These are phyloP conservation scores for Vesta saturnalis DNA, from an alignment of 2,888 invertebrate genomes.

Conservation along the genomic window DNA sequence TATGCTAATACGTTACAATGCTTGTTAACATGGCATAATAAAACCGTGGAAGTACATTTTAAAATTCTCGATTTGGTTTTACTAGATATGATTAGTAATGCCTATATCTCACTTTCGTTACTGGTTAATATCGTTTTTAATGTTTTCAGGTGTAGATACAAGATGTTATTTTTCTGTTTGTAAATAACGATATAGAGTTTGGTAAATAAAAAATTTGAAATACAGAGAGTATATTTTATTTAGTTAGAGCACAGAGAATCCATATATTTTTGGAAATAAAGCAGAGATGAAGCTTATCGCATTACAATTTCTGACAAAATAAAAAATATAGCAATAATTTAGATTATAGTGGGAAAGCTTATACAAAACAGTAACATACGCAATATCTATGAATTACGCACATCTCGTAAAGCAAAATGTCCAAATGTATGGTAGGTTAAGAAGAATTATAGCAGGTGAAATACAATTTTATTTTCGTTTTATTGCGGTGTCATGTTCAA, in stretches of 20 bases:
- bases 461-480: slow-evolving; percentile 53
- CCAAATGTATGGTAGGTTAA: slow-evolving; percentile 41
- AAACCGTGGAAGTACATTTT: too few species aligned
- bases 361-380: slow-evolving; percentile 13
- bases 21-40: too few species aligned
- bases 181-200: too few species aligned
- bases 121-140: too few species aligned
- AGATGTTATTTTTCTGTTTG: too few species aligned
- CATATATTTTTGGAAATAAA: not conserved
- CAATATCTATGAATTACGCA: slow-evolving; percentile 33
- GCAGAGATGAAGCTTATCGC: slow-evolving; percentile 3
- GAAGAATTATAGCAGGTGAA: slow-evolving; percentile 51
- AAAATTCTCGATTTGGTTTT: too few species aligned
- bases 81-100: too few species aligned
- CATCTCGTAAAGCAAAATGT: slow-evolving; percentile 33
- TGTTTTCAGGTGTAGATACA: too few species aligned
- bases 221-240: not conserved
- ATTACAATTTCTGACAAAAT: slow-evolving; percentile 3
- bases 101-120: too few species aligned
- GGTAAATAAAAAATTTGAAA: too few species aligned
- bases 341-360: not conserved
- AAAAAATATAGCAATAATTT: slow-evolving; percentile 1
- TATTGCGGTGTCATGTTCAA: slow-evolving; percentile 51
- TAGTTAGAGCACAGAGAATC: not conserved
- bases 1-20: too few species aligned